Percentiles rank a stretch among this genome's conserved stretches.
Evolutionary conservation across 2,113 vertebrate species (phyloP).

Genomic region (Albula goreensis): DNA sequence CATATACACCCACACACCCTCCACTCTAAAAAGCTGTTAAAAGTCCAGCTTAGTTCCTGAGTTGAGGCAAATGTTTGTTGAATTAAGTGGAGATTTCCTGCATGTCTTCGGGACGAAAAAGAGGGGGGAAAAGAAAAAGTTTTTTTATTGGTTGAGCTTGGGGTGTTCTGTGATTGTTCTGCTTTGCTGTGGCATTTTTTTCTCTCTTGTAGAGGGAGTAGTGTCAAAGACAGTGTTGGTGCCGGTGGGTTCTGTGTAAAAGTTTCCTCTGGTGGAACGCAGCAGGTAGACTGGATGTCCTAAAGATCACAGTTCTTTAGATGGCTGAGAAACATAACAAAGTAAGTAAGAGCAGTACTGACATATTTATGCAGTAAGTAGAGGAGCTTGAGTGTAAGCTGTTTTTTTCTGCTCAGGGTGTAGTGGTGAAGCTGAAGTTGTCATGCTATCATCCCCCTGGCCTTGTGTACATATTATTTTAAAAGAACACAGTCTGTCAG

Average conservation of each 20-base stretch:
- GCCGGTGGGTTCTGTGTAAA: conserved; percentile 44
- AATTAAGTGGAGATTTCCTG: conserved; percentile 91
- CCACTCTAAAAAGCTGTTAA: conserved; percentile 47
- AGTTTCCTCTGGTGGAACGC: conserved; percentile 45
- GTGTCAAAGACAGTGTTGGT: conserved; percentile 53
- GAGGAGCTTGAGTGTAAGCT: conserved; percentile 33
- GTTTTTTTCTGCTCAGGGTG: conserved; percentile 38
- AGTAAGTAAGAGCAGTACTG: conserved; percentile 79
- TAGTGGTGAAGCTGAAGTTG: conserved; percentile 52
- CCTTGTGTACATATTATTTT: conserved; percentile 24
- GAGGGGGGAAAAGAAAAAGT: conserved; percentile 42
- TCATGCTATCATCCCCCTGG: conserved; percentile 36
- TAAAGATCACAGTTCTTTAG: conserved; percentile 65
- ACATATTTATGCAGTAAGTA: conserved; percentile 56
- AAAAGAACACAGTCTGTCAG: conserved; percentile 7
- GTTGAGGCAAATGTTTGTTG: conserved; percentile 83
- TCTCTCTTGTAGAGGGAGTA: conserved; percentile 47
- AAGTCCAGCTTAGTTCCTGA: conserved; percentile 71
- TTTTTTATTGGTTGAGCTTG: conserved; percentile 60
- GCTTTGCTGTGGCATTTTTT: conserved; percentile 41
- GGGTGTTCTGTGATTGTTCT: conserved; percentile 56
- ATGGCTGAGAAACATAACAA: conserved; percentile 69
- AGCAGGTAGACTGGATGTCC: conserved; percentile 49
- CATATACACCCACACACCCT: conserved; percentile 28
- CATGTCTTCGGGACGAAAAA: conserved; percentile 50